A percentile compares a stretch with the other conserved stretches of the same genome.
Evolutionary conservation across 2,888 invertebrate genomes (phyloP).

Genomic region (Eupithecia tripunctaria): DNA sequence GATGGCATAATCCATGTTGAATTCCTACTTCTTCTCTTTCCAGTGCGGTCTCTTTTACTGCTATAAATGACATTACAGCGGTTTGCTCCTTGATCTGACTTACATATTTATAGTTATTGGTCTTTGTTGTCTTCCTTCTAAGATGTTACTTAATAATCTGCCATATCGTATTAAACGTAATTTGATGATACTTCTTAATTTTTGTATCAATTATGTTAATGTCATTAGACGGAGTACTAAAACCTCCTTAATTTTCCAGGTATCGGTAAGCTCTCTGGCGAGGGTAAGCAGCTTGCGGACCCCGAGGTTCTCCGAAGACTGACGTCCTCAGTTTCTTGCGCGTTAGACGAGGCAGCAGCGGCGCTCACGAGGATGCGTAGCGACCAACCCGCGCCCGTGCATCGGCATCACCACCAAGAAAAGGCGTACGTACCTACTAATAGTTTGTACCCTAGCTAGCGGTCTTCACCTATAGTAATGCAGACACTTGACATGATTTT

Average conservation of each 20-base stretch:
- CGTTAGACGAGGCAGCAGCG: constrained; percentile 98
- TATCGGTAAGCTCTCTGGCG: constrained; percentile 92
- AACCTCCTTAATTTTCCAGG: constrained; percentile 75
- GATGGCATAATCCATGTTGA: no score
- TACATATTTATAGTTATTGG: no score
- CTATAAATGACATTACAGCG: no score
- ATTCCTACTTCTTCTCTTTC: no score
- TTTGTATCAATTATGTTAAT: neutral
- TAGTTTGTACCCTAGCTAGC: no score
- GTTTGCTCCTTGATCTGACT: no score
- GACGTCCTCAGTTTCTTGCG: constrained; percentile 95
- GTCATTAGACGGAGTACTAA: neutral
- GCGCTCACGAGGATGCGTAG: constrained; percentile 98
- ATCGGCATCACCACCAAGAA: constrained; percentile 74
- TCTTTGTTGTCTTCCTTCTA: no score
- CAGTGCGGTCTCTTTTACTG: no score
- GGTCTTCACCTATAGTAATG: no score
- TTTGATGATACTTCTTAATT: neutral
- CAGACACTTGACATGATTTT: no score
- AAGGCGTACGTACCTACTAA: constrained; percentile 55
- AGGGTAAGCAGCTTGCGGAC: constrained; percentile 93
- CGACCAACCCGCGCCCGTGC: constrained; percentile 90
- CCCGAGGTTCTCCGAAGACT: constrained; percentile 94
- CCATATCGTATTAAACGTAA: neutral
- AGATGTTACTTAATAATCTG: no score